A percentile compares a stretch with the other conserved stretches of the same genome.
These are phyloP conservation scores for Coregonus ussuriensis DNA, from an alignment of 2,797 vertebrate species.

Conservation along the genomic window DNA sequence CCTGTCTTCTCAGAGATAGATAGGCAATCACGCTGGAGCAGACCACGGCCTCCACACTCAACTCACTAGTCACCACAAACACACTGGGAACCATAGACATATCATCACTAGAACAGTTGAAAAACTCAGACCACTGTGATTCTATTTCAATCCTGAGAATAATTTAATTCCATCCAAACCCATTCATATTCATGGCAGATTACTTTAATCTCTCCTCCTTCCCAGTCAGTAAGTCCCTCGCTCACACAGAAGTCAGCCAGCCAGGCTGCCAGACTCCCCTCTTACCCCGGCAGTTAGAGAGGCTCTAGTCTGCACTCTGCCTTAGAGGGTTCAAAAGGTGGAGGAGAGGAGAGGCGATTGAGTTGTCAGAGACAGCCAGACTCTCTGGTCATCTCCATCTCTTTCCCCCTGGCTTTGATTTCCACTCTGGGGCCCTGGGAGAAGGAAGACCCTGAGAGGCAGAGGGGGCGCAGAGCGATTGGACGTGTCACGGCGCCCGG, in stretches of 20 bases:
- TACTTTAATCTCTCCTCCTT: neutral
- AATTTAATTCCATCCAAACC: neutral
- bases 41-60: neutral
- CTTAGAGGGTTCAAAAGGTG: neutral
- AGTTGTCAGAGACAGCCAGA: slow-evolving; percentile 71
- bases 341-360: slow-evolving; percentile 45
- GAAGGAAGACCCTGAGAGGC: slow-evolving; percentile 3
- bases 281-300: neutral
- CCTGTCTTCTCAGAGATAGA: slow-evolving; percentile 5
- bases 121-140: neutral
- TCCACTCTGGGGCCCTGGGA: neutral
- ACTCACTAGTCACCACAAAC: neutral
- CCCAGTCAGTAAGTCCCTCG: neutral
- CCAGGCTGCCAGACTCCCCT: neutral
- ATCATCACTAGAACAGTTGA: neutral
- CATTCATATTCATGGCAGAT: neutral
- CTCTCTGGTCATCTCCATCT: slow-evolving; percentile 29
- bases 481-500: neutral
- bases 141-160: neutral
- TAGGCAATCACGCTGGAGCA: neutral
- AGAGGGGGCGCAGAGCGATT: neutral
- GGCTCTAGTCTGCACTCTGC: neutral
- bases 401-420: slow-evolving; percentile 42
- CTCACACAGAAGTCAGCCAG: neutral
- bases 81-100: neutral